phyloP scores from a whole-genome alignment of 2,113 vertebrate genomes.

The Thamnophis sirtalis region DNA sequence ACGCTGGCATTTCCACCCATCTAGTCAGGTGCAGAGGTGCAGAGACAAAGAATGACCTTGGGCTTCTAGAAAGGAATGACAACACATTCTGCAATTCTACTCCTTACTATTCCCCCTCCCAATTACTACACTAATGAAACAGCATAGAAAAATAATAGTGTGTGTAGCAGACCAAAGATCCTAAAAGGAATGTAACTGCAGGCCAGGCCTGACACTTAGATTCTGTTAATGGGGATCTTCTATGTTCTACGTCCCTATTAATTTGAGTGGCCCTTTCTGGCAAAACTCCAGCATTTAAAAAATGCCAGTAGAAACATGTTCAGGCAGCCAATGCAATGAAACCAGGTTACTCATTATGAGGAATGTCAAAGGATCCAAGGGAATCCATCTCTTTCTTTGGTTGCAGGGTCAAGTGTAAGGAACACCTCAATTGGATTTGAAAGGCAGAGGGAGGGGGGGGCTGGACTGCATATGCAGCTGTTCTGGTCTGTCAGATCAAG shows the following conservation, averaged over 20 bases:
- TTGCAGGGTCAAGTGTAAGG: not conserved
- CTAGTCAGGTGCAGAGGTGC: too few species aligned
- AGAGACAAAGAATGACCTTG: too few species aligned
- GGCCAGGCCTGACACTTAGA: not conserved
- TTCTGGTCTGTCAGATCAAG: constrained; percentile 9
- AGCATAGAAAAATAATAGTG: too few species aligned
- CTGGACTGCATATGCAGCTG: constrained; percentile 2
- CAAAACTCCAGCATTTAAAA: not conserved
- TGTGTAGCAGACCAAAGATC: too few species aligned
- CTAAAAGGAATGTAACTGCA: too few species aligned
- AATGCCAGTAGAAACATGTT: not conserved
- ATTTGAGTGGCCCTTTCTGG: not conserved
- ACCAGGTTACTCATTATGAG: not conserved
- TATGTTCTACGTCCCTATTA: not conserved
- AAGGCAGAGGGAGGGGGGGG: not conserved
- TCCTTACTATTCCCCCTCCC: too few species aligned
- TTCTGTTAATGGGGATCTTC: not conserved
- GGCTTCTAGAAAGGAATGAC: too few species aligned
- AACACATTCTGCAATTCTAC: too few species aligned
- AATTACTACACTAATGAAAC: too few species aligned
- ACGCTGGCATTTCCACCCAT: too few species aligned
- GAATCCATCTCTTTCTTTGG: not conserved
- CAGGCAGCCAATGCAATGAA: not conserved
- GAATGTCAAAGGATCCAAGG: not conserved
- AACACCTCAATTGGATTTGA: not conserved